Evolutionary conservation across 2,888 invertebrate genomes (phyloP).

Genomic region (Eubasilissa splendida): DNA sequence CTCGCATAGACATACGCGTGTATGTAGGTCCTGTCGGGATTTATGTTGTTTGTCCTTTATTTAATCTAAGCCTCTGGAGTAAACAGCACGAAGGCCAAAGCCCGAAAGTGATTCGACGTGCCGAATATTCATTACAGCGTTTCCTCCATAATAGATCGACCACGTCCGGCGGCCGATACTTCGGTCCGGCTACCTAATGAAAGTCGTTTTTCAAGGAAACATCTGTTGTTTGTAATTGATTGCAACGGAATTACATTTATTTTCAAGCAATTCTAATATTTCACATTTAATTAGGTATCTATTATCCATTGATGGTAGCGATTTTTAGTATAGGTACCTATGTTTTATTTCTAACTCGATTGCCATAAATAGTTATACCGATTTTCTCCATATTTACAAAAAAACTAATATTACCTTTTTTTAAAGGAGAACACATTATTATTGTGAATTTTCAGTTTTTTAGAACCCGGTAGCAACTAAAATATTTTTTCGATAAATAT

Average conservation of each 20-base stretch:
- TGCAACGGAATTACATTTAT: background rate
- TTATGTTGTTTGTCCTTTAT: no score
- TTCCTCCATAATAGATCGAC: background rate
- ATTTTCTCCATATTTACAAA: no score
- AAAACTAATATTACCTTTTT: no score
- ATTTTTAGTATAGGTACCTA: no score
- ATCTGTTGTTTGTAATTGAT: conserved; percentile 7
- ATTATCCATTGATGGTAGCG: background rate
- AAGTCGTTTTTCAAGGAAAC: conserved; percentile 6
- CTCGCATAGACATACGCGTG: no score
- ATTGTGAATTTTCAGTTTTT: no score
- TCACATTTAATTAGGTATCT: background rate
- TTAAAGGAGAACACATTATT: no score
- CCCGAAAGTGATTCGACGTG: background rate
- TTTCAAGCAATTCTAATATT: background rate
- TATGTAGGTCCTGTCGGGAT: no score
- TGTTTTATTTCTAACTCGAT: no score
- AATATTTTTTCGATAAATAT: no score
- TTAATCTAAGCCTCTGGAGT: background rate
- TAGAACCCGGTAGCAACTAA: no score
- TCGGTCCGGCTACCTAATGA: conserved; percentile 11
- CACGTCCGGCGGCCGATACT: conserved; percentile 5
- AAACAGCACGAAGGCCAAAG: background rate
- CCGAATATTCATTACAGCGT: background rate
- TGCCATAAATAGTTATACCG: no score